These are phyloP conservation scores for Penaeus indicus DNA, from an alignment of 1,140 invertebrate genomes.

Conservation along the genomic window DNA sequence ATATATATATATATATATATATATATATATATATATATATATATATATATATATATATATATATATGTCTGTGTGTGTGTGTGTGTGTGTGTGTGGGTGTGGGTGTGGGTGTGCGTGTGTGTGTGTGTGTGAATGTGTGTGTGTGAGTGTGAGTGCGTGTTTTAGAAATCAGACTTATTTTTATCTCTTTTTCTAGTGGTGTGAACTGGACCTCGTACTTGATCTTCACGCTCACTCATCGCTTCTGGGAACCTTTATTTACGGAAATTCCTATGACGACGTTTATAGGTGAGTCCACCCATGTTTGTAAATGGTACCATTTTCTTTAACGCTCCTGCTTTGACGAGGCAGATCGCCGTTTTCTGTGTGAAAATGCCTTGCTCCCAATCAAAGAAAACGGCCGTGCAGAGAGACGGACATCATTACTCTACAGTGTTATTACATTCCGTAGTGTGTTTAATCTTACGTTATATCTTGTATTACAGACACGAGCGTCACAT, in stretches of 20 bases:
- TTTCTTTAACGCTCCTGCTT: too few species aligned
- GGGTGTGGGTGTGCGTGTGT: too few species aligned
- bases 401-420: too few species aligned
- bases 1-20: conserved; percentile 18
- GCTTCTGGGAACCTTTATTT: conserved; percentile 92
- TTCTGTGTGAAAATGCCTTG: too few species aligned
- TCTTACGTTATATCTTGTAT: conserved; percentile 53
- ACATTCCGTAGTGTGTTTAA: too few species aligned
- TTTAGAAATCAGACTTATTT: neutral
- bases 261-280: conserved; percentile 96
- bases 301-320: neutral
- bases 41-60: neutral
- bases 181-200: conserved; percentile 44
- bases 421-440: too few species aligned
- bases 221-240: conserved; percentile 95
- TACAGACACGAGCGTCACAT: conserved; percentile 86
- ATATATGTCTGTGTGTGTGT: neutral
- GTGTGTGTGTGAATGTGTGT: too few species aligned
- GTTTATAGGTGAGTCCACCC: conserved; percentile 80
- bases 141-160: neutral
- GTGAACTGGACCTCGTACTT: conserved; percentile 90
- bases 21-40: neutral
- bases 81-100: neutral
- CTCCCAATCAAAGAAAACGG: too few species aligned
- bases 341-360: too few species aligned